Percentiles rank a stretch among this genome's conserved stretches.
Conservation (phyloP, 2,113 vertebrate species). For the Corydoras maculifer region DNA sequence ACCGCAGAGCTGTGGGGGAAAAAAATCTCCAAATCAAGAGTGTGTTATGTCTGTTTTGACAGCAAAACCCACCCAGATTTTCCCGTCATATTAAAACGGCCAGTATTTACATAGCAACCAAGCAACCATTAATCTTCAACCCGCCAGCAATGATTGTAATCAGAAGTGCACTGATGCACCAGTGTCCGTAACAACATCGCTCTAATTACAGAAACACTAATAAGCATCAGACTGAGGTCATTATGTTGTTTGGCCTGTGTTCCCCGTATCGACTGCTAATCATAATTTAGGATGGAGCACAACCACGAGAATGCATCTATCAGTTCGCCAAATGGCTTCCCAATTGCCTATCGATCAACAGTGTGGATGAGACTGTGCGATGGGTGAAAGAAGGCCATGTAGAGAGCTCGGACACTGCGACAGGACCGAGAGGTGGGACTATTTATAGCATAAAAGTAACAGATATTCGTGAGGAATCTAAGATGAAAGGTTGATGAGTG, state of each 20-base stretch:
- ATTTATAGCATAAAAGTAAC: background rate
- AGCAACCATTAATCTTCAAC: background rate
- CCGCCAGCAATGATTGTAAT: background rate
- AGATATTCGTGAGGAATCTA: background rate
- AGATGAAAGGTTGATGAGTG: background rate
- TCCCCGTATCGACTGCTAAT: background rate
- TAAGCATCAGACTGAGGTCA: conserved; percentile 5
- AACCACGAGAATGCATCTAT: conserved; percentile 21
- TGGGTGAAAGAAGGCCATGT: background rate
- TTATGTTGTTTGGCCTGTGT: conserved; percentile 1
- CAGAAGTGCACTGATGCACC: conserved; percentile 1
- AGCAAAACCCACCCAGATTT: background rate
- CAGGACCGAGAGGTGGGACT: background rate
- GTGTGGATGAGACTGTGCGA: background rate
- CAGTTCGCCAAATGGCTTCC: conserved; percentile 18
- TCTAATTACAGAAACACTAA: conserved; percentile 6
- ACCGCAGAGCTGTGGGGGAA: background rate
- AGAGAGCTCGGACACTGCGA: background rate
- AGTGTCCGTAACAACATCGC: conserved; percentile 5
- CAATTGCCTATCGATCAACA: conserved; percentile 33
- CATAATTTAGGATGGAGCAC: background rate
- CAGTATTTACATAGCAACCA: background rate
- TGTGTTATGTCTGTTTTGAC: background rate
- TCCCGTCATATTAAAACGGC: background rate
- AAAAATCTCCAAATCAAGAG: background rate